These are phyloP conservation scores for Alectoris magna DNA, from an alignment of 2,797 vertebrate species.

Conservation along the genomic window DNA sequence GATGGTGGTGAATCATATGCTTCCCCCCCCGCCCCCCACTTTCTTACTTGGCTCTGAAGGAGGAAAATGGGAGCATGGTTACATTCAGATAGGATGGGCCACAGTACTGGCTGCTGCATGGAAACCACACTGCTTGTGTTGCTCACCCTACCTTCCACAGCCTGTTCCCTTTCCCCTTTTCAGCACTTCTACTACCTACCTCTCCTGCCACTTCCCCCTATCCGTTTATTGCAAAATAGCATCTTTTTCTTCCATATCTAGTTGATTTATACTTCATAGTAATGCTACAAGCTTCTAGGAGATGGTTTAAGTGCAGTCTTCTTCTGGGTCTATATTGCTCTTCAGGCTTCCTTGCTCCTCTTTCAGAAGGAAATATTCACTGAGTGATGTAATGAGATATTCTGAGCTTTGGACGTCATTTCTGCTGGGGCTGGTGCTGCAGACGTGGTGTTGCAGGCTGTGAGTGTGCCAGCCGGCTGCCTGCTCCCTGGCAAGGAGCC, in stretches of 20 bases:
- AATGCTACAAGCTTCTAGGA: background rate
- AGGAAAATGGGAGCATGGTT: background rate
- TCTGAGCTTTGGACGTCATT: background rate
- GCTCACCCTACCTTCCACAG: background rate
- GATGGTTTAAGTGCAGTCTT: background rate
- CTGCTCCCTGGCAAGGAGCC: accelerated
- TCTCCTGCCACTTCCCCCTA: background rate
- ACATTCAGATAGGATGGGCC: background rate
- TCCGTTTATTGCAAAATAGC: background rate
- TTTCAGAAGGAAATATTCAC: background rate
- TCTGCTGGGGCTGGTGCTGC: background rate
- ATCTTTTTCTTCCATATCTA: background rate
- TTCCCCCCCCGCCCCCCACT: accelerated
- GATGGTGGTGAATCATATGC: background rate
- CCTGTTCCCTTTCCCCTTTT: background rate
- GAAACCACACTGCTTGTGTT: background rate
- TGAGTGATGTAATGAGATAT: background rate
- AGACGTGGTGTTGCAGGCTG: background rate
- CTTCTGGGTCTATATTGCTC: background rate
- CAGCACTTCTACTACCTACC: background rate
- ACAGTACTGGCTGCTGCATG: background rate
- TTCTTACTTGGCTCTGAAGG: background rate
- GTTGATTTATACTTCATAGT: background rate
- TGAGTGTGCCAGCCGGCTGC: background rate
- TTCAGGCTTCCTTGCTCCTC: background rate